phyloP scores from a whole-genome alignment of 2,113 vertebrate species.

The Lycaon pictus region DNA sequence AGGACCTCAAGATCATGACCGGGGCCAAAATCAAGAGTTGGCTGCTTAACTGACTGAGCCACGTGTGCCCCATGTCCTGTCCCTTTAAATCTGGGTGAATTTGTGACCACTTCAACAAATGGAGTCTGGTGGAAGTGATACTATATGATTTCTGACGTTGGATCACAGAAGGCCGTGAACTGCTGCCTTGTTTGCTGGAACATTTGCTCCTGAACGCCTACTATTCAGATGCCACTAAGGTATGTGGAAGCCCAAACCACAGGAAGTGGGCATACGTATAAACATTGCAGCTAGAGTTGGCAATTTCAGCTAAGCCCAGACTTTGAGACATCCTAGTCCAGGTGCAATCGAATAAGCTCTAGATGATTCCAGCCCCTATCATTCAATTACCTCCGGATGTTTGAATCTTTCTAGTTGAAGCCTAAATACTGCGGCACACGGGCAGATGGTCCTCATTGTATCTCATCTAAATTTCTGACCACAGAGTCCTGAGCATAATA shows the following conservation, averaged over 20 bases:
- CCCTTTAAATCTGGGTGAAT: background rate
- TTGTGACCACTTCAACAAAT: background rate
- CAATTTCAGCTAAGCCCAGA: background rate
- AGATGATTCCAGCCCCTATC: background rate
- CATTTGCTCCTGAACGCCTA: background rate
- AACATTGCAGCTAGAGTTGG: background rate
- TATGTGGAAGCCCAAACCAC: background rate
- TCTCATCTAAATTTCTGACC: background rate
- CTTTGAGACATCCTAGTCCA: background rate
- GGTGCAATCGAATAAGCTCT: background rate
- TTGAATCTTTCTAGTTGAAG: background rate
- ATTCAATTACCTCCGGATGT: background rate
- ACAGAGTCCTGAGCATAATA: background rate
- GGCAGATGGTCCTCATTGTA: background rate
- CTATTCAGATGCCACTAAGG: background rate
- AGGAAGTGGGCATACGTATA: background rate
- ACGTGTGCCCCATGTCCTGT: background rate
- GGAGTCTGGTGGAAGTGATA: background rate
- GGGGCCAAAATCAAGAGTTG: background rate
- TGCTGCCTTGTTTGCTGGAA: background rate
- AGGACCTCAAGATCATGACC: background rate
- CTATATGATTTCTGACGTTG: background rate
- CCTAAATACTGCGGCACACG: no score
- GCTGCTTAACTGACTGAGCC: background rate
- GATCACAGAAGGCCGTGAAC: background rate